Base-by-base conservation (phyloP, 1,140 invertebrate species). In the Varroa destructor region DNA sequence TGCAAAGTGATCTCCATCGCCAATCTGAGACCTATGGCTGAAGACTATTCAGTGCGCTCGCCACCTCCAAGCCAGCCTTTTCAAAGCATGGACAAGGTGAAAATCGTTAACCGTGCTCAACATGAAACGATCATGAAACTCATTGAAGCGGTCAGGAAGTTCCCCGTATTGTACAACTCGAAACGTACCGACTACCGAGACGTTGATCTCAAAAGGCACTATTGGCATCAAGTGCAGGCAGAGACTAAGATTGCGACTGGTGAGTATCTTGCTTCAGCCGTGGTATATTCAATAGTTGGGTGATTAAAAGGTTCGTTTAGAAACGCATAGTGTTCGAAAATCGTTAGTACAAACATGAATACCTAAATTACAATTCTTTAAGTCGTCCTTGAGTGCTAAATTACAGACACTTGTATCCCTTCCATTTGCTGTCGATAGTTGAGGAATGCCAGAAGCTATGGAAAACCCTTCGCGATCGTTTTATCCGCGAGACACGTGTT, bases 381-480 rank as follows among this genome's bases (percentile, higher is more conserved):
- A 25, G 25, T 25, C 8, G 8, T 51, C 4, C 46, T 5, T 51
- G 46, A 51, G 46, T 51, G 8, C 46, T 51, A 51, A 51, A 51
- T 36, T 12, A 6, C 57, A 58, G 12, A 42, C 3, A 3, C 12
- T 12, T 58, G 3, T 36, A 5, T 58, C 40, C 12, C 57, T 3
- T 58, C 12, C 2, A 40, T 67, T 67, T 40, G 2, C 14, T 37
- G 46, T 51, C 46, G 46, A 51, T 51, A 67, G 61, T 67, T 40
- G 61, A n/a, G n/a, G 14, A 40, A 46, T 67, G 61, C 36, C 61
- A 67, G 61, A 67, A 67, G 61, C 61, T 67, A 40, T 67, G 61
- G 61, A 67, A 67, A 67, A 67, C 61, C 12, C 61, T 67, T 37
- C 61, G 61, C 61, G 61, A 67, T 67, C 61, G 61, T 40, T 67